Conservation (phyloP, 2,797 vertebrate genomes). For the Garrulus glandarius region DNA sequence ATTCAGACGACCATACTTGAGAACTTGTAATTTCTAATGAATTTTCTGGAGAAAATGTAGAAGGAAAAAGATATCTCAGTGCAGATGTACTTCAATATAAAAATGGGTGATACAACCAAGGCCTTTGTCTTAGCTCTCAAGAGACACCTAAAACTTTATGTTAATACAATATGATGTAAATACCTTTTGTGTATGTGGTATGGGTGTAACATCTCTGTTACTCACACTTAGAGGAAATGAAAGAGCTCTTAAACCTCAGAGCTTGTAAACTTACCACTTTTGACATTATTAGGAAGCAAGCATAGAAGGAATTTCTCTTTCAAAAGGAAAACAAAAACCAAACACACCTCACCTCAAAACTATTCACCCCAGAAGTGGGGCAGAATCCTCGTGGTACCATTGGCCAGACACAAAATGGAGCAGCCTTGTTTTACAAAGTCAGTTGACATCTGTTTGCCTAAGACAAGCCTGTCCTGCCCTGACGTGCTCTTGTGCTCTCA, state of each 20-base stretch:
- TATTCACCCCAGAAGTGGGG: not conserved
- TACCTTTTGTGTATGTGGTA: not conserved
- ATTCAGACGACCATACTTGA: not conserved
- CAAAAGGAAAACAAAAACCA: not conserved
- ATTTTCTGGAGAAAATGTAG: not conserved
- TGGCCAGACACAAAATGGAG: not conserved
- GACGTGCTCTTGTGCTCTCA: not conserved
- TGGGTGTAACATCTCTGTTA: not conserved
- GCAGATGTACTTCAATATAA: not conserved
- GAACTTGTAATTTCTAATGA: not conserved
- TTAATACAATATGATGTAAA: not conserved
- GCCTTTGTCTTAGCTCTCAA: not conserved
- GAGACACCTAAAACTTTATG: not conserved
- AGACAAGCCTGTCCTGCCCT: not conserved
- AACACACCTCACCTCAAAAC: not conserved
- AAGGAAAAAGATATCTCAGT: not conserved
- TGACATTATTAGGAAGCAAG: not conserved
- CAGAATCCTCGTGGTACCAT: not conserved
- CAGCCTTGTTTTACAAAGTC: not conserved
- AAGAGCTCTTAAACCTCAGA: not conserved
- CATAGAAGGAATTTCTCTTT: not conserved
- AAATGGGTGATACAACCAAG: not conserved
- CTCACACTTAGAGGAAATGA: not conserved
- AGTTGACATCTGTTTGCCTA: not conserved
- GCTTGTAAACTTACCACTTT: not conserved